A percentile compares a stretch with the other conserved stretches of the same genome.
These are phyloP conservation scores for Hydropotes inermis DNA, from an alignment of 2,113 vertebrate genomes.

Conservation along the genomic window DNA sequence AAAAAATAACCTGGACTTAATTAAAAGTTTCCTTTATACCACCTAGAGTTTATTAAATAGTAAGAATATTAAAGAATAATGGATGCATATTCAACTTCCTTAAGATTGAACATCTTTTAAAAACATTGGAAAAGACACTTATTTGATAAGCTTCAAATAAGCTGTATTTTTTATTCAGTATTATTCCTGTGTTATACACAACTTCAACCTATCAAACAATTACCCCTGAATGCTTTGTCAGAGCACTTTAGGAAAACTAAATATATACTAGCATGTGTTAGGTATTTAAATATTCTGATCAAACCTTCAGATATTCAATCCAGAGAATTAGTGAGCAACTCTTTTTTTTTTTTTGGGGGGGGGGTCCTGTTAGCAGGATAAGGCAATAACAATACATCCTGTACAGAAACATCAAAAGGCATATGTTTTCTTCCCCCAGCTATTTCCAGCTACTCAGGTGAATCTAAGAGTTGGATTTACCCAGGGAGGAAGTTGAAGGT, in stretches of 20 bases:
- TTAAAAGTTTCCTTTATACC: not conserved
- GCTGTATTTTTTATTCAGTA: not conserved
- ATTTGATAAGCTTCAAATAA: constrained; percentile 24
- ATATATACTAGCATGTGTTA: not conserved
- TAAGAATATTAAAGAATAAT: not conserved
- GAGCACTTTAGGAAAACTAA: not conserved
- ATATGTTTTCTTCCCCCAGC: not conserved
- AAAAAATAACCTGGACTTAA: not conserved
- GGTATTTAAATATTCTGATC: not conserved
- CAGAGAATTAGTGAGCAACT: not conserved
- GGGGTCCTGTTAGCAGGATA: not conserved
- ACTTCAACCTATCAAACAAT: not conserved
- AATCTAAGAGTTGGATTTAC: not conserved
- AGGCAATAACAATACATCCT: not conserved
- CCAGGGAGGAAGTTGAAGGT: not conserved
- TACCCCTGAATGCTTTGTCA: not conserved
- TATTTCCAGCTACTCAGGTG: not conserved
- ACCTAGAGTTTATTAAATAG: not conserved
- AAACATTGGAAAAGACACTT: not conserved
- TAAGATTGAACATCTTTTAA: not conserved
- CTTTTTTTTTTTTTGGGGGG: too few relatives aligned
- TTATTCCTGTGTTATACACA: not conserved
- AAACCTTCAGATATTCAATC: not conserved
- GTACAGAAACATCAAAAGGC: not conserved
- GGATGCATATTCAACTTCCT: not conserved